A percentile compares a stretch with the other conserved stretches of the same genome.
These are phyloP conservation scores for Pyxicephalus adspersus DNA, from an alignment of 2,113 vertebrate genomes.

Conservation along the genomic window DNA sequence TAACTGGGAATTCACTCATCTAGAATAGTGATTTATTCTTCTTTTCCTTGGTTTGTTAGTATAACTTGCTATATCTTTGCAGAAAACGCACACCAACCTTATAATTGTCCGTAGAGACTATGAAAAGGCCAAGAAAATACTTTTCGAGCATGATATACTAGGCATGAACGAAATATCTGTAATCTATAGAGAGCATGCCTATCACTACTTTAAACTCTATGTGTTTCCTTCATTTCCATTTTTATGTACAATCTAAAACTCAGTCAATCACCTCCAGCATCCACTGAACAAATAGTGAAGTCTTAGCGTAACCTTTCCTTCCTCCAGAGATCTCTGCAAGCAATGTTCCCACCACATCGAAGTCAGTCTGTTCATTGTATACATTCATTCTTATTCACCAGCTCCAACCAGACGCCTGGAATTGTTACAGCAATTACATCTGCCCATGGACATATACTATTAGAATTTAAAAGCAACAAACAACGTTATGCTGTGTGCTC, in stretches of 20 bases:
- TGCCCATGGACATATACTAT: not conserved
- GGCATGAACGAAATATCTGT: not conserved
- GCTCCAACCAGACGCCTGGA: not conserved
- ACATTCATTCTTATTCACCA: not conserved
- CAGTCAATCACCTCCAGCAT: slow-evolving; percentile 1
- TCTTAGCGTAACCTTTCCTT: slow-evolving; percentile 1
- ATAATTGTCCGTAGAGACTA: not conserved
- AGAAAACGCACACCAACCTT: not conserved
- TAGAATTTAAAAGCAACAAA: not conserved
- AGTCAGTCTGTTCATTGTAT: not conserved
- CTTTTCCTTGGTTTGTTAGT: not conserved
- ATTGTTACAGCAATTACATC: not conserved
- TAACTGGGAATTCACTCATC: no score
- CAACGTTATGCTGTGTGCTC: not conserved
- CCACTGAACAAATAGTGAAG: not conserved
- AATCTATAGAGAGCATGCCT: not conserved
- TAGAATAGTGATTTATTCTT: no score
- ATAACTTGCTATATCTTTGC: not conserved
- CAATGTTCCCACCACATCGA: not conserved
- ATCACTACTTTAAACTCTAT: not conserved
- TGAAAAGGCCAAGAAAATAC: not conserved
- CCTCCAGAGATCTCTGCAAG: not conserved
- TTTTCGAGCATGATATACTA: not conserved
- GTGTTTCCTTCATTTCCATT: not conserved
- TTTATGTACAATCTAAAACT: not conserved